Evolutionary conservation across 2,888 invertebrate genomes (phyloP), one percentile per base, ranked within the genome.

Genomic region (Galerucella nymphaeae): DNA sequence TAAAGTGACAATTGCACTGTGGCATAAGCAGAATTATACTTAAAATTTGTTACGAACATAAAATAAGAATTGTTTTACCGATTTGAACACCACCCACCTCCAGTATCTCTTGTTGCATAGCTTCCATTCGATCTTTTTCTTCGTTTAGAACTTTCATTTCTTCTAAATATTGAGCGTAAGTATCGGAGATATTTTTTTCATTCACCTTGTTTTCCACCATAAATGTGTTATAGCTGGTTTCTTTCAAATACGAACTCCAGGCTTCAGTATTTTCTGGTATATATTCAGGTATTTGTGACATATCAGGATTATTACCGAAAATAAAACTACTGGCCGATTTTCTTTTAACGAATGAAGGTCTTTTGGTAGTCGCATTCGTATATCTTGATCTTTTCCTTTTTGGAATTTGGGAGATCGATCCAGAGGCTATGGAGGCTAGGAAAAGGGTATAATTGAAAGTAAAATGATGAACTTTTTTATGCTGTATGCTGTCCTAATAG

Each of bases 251-350:
- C 0, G 58, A 42, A 50, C 63, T 76, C 80, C 80, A 80, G 20
- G 77, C 76, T 18, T 80, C 78, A 38, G 70, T 45, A 55, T 76
- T 76, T 58, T 78, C 79, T 2, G 79, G 79, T 11, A 80, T 38
- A 50, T 61, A 61, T 4, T 81, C 79, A 16, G 79, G 79, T 41
- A 79, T 16, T 9, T 74, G 71, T 30, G 41, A 14, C 53, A 42
- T 38, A 16, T 66, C 69, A 16, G 11, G 50, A 13, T 5, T 20
- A 13, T 18, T 42, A 16, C 42, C 42, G 42, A 41, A n/a, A 16
- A 13, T 62, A 62, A 62, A 42, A 42, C 18, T 62, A 30, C 50
- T 57, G 11, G 55, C 50, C 9, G 76, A 75, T 64, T 69, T 75
- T 62, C 67, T 67, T 65, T 67, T 74, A 48, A 20, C 58, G n/a